phyloP scores from a whole-genome alignment of 2,888 invertebrate genomes.

The Zhengitettix transpicula region DNA sequence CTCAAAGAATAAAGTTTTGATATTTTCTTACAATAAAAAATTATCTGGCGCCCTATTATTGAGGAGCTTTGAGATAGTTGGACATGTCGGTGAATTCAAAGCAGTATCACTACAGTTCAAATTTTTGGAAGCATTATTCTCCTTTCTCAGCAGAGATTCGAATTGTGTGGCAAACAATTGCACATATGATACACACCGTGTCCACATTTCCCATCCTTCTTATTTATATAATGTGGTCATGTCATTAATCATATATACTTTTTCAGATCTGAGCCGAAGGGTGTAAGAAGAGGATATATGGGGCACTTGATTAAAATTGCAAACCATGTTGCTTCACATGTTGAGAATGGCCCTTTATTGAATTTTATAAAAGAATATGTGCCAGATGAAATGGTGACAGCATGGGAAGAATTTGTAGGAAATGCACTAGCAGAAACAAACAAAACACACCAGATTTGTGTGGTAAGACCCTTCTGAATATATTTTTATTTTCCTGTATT shows the following conservation, averaged over 20 bases:
- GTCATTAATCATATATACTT: background rate
- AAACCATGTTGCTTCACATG: constrained; percentile 27
- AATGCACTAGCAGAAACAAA: constrained; percentile 24
- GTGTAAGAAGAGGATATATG: constrained; percentile 37
- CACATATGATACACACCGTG: too few relatives aligned
- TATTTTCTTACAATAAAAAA: too few relatives aligned
- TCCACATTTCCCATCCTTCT: too few relatives aligned
- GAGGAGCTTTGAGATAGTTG: too few relatives aligned
- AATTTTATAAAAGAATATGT: constrained; percentile 24
- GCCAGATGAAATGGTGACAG: constrained; percentile 23
- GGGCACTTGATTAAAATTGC: constrained; percentile 40
- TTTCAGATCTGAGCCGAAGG: constrained; percentile 16
- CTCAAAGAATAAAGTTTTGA: too few relatives aligned
- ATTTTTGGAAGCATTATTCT: too few relatives aligned
- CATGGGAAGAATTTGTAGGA: constrained; percentile 28
- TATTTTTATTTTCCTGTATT: background rate
- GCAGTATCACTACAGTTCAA: too few relatives aligned
- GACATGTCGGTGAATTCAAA: too few relatives aligned
- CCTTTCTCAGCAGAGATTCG: too few relatives aligned
- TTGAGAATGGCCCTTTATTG: constrained; percentile 25
- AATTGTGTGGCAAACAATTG: too few relatives aligned
- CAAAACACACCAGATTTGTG: constrained; percentile 20
- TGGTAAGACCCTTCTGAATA: constrained; percentile 17
- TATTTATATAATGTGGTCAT: too few relatives aligned
- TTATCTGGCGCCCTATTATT: too few relatives aligned